These are phyloP conservation scores for Trinorchestia longiramus DNA, from an alignment of 1,140 invertebrate species.

Conservation along the genomic window DNA sequence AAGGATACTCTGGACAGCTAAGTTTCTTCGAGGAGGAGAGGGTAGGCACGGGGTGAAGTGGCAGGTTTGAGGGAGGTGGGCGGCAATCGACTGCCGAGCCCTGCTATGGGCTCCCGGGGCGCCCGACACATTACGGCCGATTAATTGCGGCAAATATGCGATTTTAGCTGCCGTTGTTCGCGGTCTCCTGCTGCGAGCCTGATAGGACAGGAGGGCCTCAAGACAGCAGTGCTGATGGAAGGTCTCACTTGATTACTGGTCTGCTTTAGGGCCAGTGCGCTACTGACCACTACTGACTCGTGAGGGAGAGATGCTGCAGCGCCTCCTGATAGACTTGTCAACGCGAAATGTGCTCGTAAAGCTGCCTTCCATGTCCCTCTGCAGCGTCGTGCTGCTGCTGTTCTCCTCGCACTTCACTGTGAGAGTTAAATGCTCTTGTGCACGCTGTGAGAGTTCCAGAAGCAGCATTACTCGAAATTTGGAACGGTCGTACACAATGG, in stretches of 20 bases:
- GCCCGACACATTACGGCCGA: constrained; percentile 35
- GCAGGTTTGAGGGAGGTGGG: not conserved
- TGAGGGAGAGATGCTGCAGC: not conserved
- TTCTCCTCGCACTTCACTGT: not conserved
- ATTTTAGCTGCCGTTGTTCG: constrained; percentile 51
- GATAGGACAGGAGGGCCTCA: constrained; percentile 29
- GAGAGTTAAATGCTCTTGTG: not conserved
- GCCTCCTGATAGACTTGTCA: not conserved
- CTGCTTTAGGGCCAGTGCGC: not conserved
- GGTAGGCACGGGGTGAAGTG: not conserved
- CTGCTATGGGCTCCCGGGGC: not conserved
- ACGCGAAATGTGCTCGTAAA: not conserved
- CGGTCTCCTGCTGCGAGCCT: constrained; percentile 12
- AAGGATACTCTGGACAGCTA: not conserved
- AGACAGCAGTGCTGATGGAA: constrained; percentile 47
- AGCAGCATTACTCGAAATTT: too few species aligned
- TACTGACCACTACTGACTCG: not conserved
- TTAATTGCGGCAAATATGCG: constrained; percentile 55
- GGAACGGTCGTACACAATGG: too few species aligned
- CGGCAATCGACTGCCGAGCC: not conserved
- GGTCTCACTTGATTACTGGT: not conserved
- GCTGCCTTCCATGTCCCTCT: not conserved
- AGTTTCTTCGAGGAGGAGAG: not conserved
- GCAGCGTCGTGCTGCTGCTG: not conserved
- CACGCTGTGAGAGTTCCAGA: too few species aligned